These are phyloP conservation scores for Nasonia vitripennis DNA, from an alignment of 1,140 invertebrate species.

Conservation along the genomic window DNA sequence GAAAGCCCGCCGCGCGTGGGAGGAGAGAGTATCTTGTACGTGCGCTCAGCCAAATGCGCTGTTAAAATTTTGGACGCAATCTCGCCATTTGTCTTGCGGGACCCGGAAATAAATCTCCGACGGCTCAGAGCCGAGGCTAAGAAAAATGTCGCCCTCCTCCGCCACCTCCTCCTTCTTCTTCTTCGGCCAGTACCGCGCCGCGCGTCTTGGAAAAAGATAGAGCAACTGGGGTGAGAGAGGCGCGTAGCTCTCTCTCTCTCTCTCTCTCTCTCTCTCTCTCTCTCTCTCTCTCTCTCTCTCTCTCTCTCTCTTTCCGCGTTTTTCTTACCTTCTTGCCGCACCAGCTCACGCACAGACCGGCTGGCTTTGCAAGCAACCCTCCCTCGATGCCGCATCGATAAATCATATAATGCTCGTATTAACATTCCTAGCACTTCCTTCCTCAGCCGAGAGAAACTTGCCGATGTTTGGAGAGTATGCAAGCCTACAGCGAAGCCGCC, in stretches of 20 bases:
- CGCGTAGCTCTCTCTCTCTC: too few species aligned
- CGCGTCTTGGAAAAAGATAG: background rate
- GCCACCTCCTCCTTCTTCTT: background rate
- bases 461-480: slow-evolving; percentile 60
- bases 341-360: slow-evolving; percentile 7
- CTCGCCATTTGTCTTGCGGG: slow-evolving; percentile 75
- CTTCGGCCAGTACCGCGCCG: background rate
- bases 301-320: background rate
- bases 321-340: background rate
- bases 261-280: too few species aligned
- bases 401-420: slow-evolving; percentile 75
- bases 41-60: slow-evolving; percentile 74
- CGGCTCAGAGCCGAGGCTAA: slow-evolving; percentile 73
- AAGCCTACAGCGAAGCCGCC: slow-evolving; percentile 54
- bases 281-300: too few species aligned
- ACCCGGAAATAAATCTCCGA: slow-evolving; percentile 74
- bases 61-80: slow-evolving; percentile 77
- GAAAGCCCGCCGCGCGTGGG: background rate
- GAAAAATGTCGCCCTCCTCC: slow-evolving; percentile 72
- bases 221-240: background rate
- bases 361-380: slow-evolving; percentile 52
- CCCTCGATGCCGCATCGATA: slow-evolving; percentile 70
- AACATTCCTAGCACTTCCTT: slow-evolving; percentile 74
- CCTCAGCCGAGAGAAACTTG: slow-evolving; percentile 42
- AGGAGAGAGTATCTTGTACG: slow-evolving; percentile 64